phyloP scores from a whole-genome alignment of 2,888 invertebrate species.

The Drosophila quinaria region DNA sequence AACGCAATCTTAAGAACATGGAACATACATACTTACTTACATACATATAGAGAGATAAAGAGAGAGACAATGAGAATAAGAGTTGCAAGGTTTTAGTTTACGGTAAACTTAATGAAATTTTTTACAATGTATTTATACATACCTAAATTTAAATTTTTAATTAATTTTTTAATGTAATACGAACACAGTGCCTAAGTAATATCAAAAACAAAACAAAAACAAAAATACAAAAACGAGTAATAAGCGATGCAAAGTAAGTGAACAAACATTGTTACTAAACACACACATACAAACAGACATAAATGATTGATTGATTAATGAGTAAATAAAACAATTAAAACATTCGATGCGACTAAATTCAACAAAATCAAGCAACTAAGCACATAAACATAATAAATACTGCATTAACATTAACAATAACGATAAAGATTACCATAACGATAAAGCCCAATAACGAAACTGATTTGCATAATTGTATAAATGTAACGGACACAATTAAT shows the following conservation, averaged over 20 bases:
- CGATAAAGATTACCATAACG: conserved; percentile 2
- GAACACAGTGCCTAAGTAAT: conserved; percentile 86
- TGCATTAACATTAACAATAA: conserved; percentile 17
- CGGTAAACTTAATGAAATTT: conserved; percentile 80
- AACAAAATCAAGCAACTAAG: conserved; percentile 46
- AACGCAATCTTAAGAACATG: conserved; percentile 17
- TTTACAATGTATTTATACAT: conserved; percentile 82
- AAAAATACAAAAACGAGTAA: conserved; percentile 70
- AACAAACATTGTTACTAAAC: conserved; percentile 83
- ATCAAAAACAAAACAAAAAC: conserved; percentile 72
- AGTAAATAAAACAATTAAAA: conserved; percentile 32
- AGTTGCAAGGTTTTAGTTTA: conserved; percentile 80
- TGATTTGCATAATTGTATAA: conserved; percentile 64
- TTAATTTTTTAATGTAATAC: conserved; percentile 85
- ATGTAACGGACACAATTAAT: conserved; percentile 58
- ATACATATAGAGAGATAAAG: conserved; percentile 16
- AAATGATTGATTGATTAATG: conserved; percentile 26
- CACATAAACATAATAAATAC: conserved; percentile 21
- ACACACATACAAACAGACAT: conserved; percentile 14
- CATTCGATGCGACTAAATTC: conserved; percentile 40
- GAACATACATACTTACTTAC: conserved; percentile 55
- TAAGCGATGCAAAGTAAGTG: conserved; percentile 74
- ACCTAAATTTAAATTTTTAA: conserved; percentile 84
- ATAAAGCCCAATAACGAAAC: conserved; percentile 18
- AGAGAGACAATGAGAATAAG: conserved; percentile 3